Base-by-base conservation (phyloP, 2,113 vertebrate genomes). In the Mastomys natalensis region DNA sequence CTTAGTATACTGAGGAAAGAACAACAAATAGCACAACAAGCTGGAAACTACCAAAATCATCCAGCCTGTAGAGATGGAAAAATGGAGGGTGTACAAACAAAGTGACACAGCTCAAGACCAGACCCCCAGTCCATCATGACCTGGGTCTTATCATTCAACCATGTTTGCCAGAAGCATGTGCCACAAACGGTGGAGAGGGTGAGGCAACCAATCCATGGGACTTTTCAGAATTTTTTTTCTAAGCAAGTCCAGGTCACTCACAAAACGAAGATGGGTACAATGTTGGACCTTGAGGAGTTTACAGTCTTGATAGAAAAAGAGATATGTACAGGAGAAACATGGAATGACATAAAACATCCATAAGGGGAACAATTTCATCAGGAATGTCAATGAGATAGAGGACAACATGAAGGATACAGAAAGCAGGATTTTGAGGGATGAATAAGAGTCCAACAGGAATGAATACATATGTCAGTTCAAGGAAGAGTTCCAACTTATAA, bases 251-350 rank as follows among this genome's bases (percentile, higher is more conserved):
- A 70, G 31, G 40, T 62, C 70, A 81, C 72, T 60, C 51, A 85
- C 24, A 74, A 53, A 87, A 90, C 40, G 45, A 12, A 26, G 3
- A 12, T 86, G 76, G 40, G 1, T 29, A 0, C 0, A 0, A 0
- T 5, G 1, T 93, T 53, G 91, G 89, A 45, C 90, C 92, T 73
- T 66, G 34, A 86, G 88, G 43, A 91, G 68, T 34, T 10, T 15
- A 1, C 3, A 7, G 0, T 87, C 95, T 81, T 84, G 34, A 53
- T 80, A 91, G 51, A 89, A 97, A 95, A 96, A 60, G 0, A 82
- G 4, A 31, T 45, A 45, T 11, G 7, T 16, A 10, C 48, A 37
- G 34, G 11, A 92, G n/a, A 9, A 84, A 92, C 84, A 31, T 0
- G 72, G 5, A 76, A 82, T 72, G 51, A 89, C 43, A 85, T 10